Evolutionary conservation across 2,888 invertebrate species (phyloP), one percentile per base, ranked within the genome.

Genomic region (Dromius quadrimaculatus): DNA sequence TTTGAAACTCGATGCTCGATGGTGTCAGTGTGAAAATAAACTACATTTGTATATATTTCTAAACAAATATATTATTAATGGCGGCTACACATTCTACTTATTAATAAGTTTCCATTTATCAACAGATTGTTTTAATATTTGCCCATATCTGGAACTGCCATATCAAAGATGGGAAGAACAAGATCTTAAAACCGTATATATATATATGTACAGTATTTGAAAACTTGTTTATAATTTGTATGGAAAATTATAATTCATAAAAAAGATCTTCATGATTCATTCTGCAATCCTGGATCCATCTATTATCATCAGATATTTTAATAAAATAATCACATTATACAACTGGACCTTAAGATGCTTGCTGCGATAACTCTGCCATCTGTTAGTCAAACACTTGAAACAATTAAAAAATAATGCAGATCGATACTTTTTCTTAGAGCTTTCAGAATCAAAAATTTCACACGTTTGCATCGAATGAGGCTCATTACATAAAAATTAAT

Each of bases 151-250:
- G 79, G 79, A 81, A 78, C 81, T 82, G 82, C 82, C 82, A 82
- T 82, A 82, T 82, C 82, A 81, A 59, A 43, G 78, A 76, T 77
- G 76, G 78, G 80, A 78, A 73, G 73, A 75, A 74, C 73, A 72
- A 75, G n/a, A 45, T 61, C 45, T 50, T 66, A 68, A 72, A 59
- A 59, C 71, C 47, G 61, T 78, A 78, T 80, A 80, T 81, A 82
- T 90, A 90, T 90, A 90, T 81, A 82, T 90, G 90, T 90, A 90
- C 90, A 90, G 90, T 90, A 90, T 90, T 90, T 90, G 89, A 90
- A 81, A 85, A 88, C 88, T 89, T 88, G 90, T 90, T 90, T 86
- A 90, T 90, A 90, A 90, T 90, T 90, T 90, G 90, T 90, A 90
- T 90, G 89, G 89, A 90, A 90, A 87, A 87, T 85, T 87, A 87